Percentiles rank a stretch among this genome's conserved stretches.
phyloP scores from a whole-genome alignment of 1,140 invertebrate genomes.

The Drosophila simulans region DNA sequence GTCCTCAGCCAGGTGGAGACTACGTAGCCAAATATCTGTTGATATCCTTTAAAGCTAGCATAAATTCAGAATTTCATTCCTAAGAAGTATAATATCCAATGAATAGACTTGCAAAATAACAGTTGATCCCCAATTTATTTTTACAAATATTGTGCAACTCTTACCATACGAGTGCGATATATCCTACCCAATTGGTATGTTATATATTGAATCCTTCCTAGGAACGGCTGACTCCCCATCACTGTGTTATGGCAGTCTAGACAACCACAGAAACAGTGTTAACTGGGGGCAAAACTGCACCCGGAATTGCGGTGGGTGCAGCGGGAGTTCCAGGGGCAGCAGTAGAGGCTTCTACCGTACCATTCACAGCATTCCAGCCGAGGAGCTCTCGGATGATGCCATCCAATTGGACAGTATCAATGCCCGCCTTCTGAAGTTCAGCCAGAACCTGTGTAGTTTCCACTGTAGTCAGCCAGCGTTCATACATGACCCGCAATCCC shows the following conservation, averaged over 20 bases:
- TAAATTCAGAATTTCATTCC: not conserved
- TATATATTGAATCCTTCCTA: not conserved
- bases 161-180: not conserved
- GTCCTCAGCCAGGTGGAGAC: not conserved
- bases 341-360: conserved; percentile 23
- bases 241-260: conserved; percentile 14
- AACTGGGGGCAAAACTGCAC: conserved; percentile 50
- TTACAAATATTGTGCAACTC: not conserved
- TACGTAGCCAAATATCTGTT: not conserved
- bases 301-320: conserved; percentile 40
- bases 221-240: not conserved
- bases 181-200: not conserved
- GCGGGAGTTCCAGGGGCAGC: conserved; percentile 2
- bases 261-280: conserved; percentile 6
- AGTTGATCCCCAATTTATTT: not conserved
- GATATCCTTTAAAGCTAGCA: not conserved
- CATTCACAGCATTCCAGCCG: conserved; percentile 59
- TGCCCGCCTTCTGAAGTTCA: conserved; percentile 58
- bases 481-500: conserved; percentile 59
- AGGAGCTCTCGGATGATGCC: conserved; percentile 61
- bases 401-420: conserved; percentile 63
- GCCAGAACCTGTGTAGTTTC: conserved; percentile 50
- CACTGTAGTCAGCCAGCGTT: conserved; percentile 61
- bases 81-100: not conserved
- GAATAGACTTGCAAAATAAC: not conserved